A percentile compares a stretch with the other conserved stretches of the same genome.
Conservation (phyloP, 2,888 invertebrate genomes). For the Altica lythri region DNA sequence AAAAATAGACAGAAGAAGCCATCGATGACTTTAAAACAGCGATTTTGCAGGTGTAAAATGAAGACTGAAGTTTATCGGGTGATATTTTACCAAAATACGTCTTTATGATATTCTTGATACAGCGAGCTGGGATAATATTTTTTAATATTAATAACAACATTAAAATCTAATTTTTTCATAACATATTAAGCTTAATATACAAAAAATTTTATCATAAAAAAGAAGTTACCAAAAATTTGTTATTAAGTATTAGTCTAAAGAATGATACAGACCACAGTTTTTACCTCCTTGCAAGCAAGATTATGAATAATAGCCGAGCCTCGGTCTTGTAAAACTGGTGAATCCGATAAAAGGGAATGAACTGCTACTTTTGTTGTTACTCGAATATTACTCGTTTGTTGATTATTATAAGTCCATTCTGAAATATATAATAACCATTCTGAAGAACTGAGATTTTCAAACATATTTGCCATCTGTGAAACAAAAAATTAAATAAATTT, state of each 20-base stretch:
- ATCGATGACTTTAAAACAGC: too few relatives aligned
- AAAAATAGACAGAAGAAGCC: too few relatives aligned
- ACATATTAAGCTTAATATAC: too few relatives aligned
- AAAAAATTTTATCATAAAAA: too few relatives aligned
- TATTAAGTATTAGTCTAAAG: slow-evolving; percentile 28
- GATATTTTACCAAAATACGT: too few relatives aligned
- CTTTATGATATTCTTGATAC: too few relatives aligned
- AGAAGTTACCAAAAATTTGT: too few relatives aligned
- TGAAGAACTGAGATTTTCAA: slow-evolving; percentile 84
- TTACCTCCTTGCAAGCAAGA: slow-evolving; percentile 94
- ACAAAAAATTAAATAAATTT: slow-evolving; percentile 7
- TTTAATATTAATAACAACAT: too few relatives aligned
- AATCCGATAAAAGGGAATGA: slow-evolving; percentile 78
- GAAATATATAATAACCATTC: slow-evolving; percentile 95
- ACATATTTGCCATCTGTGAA: slow-evolving; percentile 83
- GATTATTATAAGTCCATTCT: slow-evolving; percentile 81
- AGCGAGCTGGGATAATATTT: too few relatives aligned
- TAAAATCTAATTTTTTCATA: too few relatives aligned
- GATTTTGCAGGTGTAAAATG: too few relatives aligned
- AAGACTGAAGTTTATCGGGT: too few relatives aligned
- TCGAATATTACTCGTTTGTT: slow-evolving; percentile 83
- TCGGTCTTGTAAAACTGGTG: slow-evolving; percentile 72
- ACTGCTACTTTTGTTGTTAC: slow-evolving; percentile 91
- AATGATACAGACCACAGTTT: slow-evolving; percentile 90
- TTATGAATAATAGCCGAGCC: slow-evolving; percentile 90